These are phyloP conservation scores for Bilobella aurantiaca DNA, from an alignment of 1,140 invertebrate species.

Conservation along the genomic window DNA sequence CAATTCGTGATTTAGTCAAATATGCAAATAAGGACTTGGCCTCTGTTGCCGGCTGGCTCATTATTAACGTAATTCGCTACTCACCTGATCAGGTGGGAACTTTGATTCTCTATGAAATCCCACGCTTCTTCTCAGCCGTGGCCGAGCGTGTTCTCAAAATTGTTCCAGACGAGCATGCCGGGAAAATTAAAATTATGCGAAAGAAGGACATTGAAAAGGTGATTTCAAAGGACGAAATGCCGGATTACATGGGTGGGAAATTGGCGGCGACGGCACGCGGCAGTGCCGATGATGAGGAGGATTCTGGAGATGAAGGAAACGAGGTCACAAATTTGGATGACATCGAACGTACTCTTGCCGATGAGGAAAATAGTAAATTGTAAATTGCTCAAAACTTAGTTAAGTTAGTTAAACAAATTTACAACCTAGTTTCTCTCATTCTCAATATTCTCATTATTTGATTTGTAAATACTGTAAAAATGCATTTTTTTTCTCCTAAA, in stretches of 20 bases:
- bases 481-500: too few relatives aligned
- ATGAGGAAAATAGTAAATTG: not conserved
- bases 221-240: conserved; percentile 3
- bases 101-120: not conserved
- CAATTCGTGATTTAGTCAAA: conserved; percentile 9
- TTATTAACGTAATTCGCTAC: not conserved
- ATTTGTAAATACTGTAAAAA: too few relatives aligned
- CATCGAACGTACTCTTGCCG: conserved; percentile 2
- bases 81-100: not conserved
- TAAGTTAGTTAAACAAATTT: too few relatives aligned
- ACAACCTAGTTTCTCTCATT: too few relatives aligned
- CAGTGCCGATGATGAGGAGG: not conserved
- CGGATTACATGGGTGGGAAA: conserved; percentile 15
- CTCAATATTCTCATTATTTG: too few relatives aligned
- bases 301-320: not conserved
- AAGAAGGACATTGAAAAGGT: conserved; percentile 11
- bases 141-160: conserved; percentile 2
- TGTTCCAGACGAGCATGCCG: not conserved
- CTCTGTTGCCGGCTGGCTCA: not conserved
- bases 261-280: not conserved
- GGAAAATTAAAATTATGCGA: not conserved
- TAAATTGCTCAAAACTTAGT: too few relatives aligned
- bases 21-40: conserved; percentile 15
- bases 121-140: conserved; percentile 4
- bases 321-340: not conserved